Evolutionary conservation across 2,888 invertebrate genomes (phyloP), one percentile per base, ranked within the genome.

Genomic region (Drosophila mimetica): DNA sequence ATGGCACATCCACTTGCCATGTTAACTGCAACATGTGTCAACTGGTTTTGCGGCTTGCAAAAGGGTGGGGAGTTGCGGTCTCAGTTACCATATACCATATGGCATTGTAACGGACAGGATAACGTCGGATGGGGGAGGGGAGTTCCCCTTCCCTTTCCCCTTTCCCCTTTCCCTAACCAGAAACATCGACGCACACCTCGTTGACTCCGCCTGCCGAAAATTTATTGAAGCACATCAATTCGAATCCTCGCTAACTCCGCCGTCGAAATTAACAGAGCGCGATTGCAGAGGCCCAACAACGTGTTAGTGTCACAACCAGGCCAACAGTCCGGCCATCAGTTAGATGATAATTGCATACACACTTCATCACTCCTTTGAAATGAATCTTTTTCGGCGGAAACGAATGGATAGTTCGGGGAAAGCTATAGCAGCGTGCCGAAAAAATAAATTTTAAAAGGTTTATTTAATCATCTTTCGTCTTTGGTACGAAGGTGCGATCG

Each of bases 1-100:
- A 13, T 54, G 47, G 39, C 64, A 30, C 42, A 54, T 60, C 48
- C 71, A 48, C 70, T 60, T 59, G 36, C 52, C 52, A 55, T 64
- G 47, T 54, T 63, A 64, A 61, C 73, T 73, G 79, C 76, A 79
- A 77, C 83, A 82, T 75, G 75, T 82, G 79, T 79, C 79, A 82
- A 82, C 71, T 75, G 73, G 67, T 59, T 79, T 76, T 53, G 70
- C 11, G 55, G 65, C 39, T 22, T 46, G 59, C 37, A 32, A 22
- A 9, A 25, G 30, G 55, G 44, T 37, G 55, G 47, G 8, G 22
- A 34, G 37, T 13, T 53, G 71, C 18, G 71, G 70, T 71, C 51
- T 18, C 39, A 41, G 53, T 34, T 69, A 46, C 58, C 47, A 47
- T 28, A 11, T 18, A 7, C 7, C 46, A 47, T 28, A 11, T 18